Conservation (phyloP, 2,797 vertebrate genomes). For the Lepus oiostolus region DNA sequence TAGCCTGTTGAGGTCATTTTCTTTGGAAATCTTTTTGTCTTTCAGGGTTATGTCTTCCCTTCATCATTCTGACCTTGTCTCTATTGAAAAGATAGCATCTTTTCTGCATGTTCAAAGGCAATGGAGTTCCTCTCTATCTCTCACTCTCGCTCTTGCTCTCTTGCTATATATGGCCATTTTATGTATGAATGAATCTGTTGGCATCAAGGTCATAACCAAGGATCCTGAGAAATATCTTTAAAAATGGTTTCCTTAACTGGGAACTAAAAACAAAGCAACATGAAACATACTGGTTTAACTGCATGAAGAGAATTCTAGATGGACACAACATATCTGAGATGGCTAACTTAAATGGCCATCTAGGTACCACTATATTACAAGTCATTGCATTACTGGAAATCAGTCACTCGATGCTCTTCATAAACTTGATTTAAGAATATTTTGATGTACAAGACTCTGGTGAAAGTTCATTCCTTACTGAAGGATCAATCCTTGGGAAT, state of each 20-base stretch:
- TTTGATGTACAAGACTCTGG: constrained; percentile 3
- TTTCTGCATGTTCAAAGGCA: constrained; percentile 52
- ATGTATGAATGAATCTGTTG: not conserved
- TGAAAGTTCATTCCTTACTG: constrained; percentile 23
- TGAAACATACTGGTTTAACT: constrained; percentile 32
- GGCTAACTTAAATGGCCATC: constrained; percentile 31
- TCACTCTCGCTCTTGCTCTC: not conserved
- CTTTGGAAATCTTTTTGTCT: constrained; percentile 64
- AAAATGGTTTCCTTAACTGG: constrained; percentile 21
- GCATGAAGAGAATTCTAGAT: constrained; percentile 6
- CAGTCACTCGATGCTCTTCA: not conserved
- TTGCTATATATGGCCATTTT: constrained; percentile 33
- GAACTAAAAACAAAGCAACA: constrained; percentile 60
- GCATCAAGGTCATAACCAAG: constrained; percentile 51
- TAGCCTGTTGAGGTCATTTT: constrained; percentile 70
- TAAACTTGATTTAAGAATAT: constrained; percentile 48
- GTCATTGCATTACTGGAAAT: not conserved
- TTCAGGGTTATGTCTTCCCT: constrained; percentile 33
- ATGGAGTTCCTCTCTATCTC: not conserved
- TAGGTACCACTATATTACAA: not conserved
- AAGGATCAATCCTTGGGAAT: constrained; percentile 60
- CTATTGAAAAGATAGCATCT: constrained; percentile 44
- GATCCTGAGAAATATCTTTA: constrained; percentile 58
- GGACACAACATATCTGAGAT: not conserved
- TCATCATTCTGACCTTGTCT: constrained; percentile 54